Conservation (phyloP, 2,113 vertebrate species). For the Motacilla alba region DNA sequence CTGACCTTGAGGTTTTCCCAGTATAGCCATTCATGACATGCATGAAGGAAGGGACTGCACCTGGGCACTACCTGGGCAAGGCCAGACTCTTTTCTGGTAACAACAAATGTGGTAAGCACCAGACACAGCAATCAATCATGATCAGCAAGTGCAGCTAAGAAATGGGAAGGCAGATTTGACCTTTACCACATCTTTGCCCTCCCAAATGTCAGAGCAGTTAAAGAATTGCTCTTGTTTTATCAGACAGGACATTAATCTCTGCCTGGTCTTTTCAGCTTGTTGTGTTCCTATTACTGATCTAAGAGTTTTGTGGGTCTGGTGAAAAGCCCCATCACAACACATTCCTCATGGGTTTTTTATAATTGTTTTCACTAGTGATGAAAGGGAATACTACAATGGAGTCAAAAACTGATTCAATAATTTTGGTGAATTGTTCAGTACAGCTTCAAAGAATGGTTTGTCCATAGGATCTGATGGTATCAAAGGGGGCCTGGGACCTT, state of each 20-base stretch:
- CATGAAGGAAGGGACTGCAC: neutral
- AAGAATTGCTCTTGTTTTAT: constrained; percentile 4
- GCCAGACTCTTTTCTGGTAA: neutral
- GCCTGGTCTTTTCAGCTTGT: neutral
- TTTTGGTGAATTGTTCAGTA: neutral
- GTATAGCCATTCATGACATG: neutral
- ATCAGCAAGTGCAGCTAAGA: neutral
- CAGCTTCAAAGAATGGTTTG: neutral
- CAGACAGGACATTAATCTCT: neutral
- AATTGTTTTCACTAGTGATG: neutral
- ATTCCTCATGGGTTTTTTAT: neutral
- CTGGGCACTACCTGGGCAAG: neutral
- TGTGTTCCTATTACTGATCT: neutral
- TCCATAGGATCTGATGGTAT: neutral
- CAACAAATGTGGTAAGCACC: neutral
- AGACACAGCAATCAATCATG: neutral
- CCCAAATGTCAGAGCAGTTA: constrained; percentile 1
- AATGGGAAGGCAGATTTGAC: neutral
- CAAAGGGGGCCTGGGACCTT: neutral
- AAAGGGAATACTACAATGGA: neutral
- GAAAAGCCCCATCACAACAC: neutral
- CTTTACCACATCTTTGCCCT: neutral
- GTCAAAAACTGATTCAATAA: neutral
- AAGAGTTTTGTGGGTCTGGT: neutral
- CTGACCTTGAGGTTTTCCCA: neutral